Evolutionary conservation across 2,797 vertebrate genomes (phyloP).

Genomic region (Chromis chromis): DNA sequence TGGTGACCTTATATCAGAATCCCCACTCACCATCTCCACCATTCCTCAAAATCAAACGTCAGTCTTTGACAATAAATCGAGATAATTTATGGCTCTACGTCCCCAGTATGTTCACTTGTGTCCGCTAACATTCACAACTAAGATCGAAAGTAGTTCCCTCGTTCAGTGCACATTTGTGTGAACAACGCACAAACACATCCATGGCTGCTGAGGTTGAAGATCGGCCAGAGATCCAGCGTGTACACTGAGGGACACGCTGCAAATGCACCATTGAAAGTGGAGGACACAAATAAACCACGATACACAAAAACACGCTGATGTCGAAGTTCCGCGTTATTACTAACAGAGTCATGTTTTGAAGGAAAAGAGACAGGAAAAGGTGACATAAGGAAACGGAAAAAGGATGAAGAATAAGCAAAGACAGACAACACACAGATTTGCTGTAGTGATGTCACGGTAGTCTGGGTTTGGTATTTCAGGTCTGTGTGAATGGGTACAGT

Average conservation of each 20-base stretch:
- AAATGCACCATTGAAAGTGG: conserved; percentile 28
- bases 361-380: conserved; percentile 43
- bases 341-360: conserved; percentile 33
- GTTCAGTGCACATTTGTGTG: conserved; percentile 34
- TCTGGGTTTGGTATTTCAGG: conserved; percentile 74
- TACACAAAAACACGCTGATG: conserved; percentile 28
- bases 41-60: conserved; percentile 3
- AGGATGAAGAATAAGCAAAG: conserved; percentile 54
- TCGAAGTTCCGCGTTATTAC: conserved; percentile 24
- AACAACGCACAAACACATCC: conserved; percentile 50
- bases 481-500: conserved; percentile 73
- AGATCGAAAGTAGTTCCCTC: conserved; percentile 55
- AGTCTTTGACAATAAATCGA: conserved; percentile 23
- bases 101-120: conserved; percentile 62
- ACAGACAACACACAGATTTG: conserved; percentile 50
- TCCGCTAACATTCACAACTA: conserved; percentile 71
- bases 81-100: conserved; percentile 18
- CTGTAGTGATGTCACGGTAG: conserved; percentile 62
- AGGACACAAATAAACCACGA: conserved; percentile 12
- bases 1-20: not conserved
- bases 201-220: conserved; percentile 58
- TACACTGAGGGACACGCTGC: conserved; percentile 11
- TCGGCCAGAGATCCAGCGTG: conserved; percentile 36
- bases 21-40: not conserved
- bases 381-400: conserved; percentile 47